Evolutionary conservation across 2,113 vertebrate species (phyloP).

Genomic region (Pseudorectes ferrugineus): DNA sequence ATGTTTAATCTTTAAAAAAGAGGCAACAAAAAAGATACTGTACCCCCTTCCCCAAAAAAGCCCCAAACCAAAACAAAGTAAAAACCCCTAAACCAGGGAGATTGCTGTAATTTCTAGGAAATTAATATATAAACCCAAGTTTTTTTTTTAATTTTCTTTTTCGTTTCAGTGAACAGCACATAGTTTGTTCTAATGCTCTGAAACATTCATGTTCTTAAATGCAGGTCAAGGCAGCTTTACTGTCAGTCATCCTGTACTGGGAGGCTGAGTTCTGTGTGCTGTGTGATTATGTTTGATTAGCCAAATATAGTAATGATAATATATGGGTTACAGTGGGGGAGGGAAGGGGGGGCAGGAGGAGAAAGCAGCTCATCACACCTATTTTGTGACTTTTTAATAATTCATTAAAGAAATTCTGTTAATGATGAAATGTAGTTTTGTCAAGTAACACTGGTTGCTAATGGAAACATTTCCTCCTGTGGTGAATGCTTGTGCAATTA

Average conservation of each 20-base stretch:
- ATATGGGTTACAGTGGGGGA: background rate
- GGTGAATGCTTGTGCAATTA: background rate
- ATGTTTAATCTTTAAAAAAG: background rate
- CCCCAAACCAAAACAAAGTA: background rate
- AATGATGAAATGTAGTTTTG: background rate
- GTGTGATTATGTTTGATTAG: background rate
- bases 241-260: background rate
- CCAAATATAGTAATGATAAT: background rate
- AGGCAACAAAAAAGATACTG: background rate
- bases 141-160: background rate
- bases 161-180: background rate
- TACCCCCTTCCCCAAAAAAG: background rate
- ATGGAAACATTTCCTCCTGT: background rate
- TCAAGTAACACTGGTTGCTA: background rate
- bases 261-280: background rate
- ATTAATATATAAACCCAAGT: background rate
- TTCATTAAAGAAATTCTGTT: background rate
- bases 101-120: background rate
- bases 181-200: background rate
- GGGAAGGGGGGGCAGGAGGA: fast-evolving
- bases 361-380: background rate
- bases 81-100: background rate
- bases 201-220: background rate
- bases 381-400: background rate
- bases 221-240: background rate